Evolutionary conservation across 2,888 invertebrate genomes (phyloP), one percentile per base, ranked within the genome.

Genomic region (Amorpha juglandis): DNA sequence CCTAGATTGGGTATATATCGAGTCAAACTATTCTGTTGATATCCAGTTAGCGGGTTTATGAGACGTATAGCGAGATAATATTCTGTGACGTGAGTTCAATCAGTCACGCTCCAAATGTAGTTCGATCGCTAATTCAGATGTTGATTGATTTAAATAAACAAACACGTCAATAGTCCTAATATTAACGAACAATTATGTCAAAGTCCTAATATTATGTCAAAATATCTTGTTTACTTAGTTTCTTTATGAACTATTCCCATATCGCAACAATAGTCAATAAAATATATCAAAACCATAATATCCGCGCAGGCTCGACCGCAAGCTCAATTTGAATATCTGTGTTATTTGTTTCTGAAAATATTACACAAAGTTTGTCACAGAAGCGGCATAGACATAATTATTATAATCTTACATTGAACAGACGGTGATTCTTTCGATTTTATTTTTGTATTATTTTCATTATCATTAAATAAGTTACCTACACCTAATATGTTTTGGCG

Each of bases 291-390:
- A 66, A 50, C 27, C 38, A 53, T 53, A 27, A 53, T 21, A 63
- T 52, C 52, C 53, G 66, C 19, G 33, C 27, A 63, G 63, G 35
- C 53, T 52, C 52, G 45, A 33, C 51, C 66, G 63, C 51, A 48
- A 47, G 12, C 63, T 47, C 47, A 6, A 53, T 53, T 27, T 63
- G 16, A 62, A 66, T 14, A 19, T 19, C 47, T 9, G 19, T 45
- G 48, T 51, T 62, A 63, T 62, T 42, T 63, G 47, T 52, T 63
- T 66, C 66, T 63, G 52, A 66, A 63, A 53, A 53, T 63, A 66
- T 52, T 47, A 21, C 47, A 62, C 42, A 52, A 19, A 63, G 35
- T 52, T 53, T 53, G 66, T 63, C 63, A 66, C 14, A 63, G 21
- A 51, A 16, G 47, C 42, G 53, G 45, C 16, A 47, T 53, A 64